Evolutionary conservation across 1,140 invertebrate species (phyloP).

Genomic region (Heterodera schachtii): DNA sequence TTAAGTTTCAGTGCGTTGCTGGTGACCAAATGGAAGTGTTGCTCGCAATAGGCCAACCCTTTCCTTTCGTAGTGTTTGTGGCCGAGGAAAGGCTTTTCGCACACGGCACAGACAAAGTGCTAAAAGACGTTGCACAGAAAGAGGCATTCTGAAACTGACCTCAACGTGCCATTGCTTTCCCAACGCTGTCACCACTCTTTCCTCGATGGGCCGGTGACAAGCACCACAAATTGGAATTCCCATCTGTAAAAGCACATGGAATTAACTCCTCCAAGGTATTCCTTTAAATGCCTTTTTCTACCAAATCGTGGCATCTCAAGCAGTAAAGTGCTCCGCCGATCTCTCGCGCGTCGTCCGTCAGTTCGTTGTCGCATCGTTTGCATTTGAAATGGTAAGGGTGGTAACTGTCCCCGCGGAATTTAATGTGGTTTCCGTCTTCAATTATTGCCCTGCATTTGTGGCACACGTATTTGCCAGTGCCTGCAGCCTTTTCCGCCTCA

Average conservation of each 20-base stretch:
- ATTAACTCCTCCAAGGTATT: no score
- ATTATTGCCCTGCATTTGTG: constrained; percentile 98
- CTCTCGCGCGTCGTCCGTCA: constrained; percentile 84
- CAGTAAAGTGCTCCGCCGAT: constrained; percentile 94
- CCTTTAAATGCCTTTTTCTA: background rate
- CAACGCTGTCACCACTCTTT: constrained; percentile 91
- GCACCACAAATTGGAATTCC: constrained; percentile 92
- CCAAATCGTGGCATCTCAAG: constrained; percentile 85
- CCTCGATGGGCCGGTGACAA: constrained; percentile 91
- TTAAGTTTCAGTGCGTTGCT: background rate
- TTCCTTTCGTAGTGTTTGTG: constrained; percentile 99
- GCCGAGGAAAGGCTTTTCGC: constrained; percentile 98
- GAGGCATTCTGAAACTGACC: constrained; percentile 61
- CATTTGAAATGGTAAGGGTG: constrained; percentile 99
- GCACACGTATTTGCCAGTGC: constrained; percentile 93
- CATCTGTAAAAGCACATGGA: constrained; percentile 76
- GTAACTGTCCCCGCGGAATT: constrained; percentile 93
- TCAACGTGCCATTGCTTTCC: constrained; percentile 99
- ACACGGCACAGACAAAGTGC: constrained; percentile 99
- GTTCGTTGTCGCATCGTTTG: constrained; percentile 69
- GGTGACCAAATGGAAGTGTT: constrained; percentile 81
- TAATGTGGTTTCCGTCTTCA: constrained; percentile 91
- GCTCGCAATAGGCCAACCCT: constrained; percentile 97
- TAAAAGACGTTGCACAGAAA: constrained; percentile 61
- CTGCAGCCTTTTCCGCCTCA: constrained; percentile 88